Evolutionary conservation across 2,888 invertebrate species (phyloP), one percentile per base, ranked within the genome.

Genomic region (Heterodera filipjevi): DNA sequence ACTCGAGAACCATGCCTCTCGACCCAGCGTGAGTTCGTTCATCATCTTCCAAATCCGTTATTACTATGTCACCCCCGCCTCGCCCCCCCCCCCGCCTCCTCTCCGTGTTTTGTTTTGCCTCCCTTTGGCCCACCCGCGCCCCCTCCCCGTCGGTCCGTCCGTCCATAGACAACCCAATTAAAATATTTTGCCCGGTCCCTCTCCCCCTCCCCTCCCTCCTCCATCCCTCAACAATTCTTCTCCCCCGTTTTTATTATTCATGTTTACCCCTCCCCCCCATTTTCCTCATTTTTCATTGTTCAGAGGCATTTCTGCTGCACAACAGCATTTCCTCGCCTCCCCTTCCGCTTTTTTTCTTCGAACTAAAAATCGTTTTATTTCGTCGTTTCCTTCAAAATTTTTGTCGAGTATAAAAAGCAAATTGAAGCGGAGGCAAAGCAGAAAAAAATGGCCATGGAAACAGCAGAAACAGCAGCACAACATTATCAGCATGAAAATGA

Each of bases 341-440:
- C n/a, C 59, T 59, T 5, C 10, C 59, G 22, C 59, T 3, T 27
- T n/a, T n/a, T 59, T 27, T 59, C 19, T 53, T 44, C 12, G 14
- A 59, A 59, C 8, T 8, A 59, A n/a, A 59, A 59, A 59, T 59
- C 19, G 16, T 53, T 53, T 53, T 53, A 19, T 22, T 59, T 49
- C n/a, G n/a, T 27, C 59, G n/a, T 59, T 59, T 59, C n/a, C 8
- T 59, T 27, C 68, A 68, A 68, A 68, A 68, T 68, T 33, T 68
- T 68, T 68, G 68, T 33, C 32, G 33, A 32, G 3, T 68, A 68
- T 33, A 68, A 68, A 68, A 32, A 68, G 22, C 22, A 6, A 68
- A 33, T 68, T 19, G 35, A 33, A 35, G 68, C 14, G 68, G 68
- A 32, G 68, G 68, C n/a, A 59, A 59, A 59, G n/a, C 19, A 59